Base-by-base conservation (phyloP, 2,888 invertebrate species). In the Empis livida region DNA sequence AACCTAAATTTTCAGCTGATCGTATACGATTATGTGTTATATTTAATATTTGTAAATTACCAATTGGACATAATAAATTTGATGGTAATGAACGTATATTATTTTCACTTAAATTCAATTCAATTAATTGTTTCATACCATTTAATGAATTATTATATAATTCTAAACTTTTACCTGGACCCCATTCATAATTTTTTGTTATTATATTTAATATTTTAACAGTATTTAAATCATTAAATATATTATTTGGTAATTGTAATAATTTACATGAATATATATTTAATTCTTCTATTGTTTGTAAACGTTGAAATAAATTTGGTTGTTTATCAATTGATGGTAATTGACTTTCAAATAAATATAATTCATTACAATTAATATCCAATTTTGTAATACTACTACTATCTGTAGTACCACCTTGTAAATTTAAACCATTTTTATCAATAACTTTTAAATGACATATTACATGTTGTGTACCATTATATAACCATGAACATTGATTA, bases 131-230 rank as follows among this genome's bases (percentile, higher is more conserved):
- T 59, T 82, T 79, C 46, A 92, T 73, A 52, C 87, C 87, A 59
- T 77, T 77, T 58, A 92, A 76, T 53, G 83, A 80, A 56, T 78
- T 79, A 53, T 80, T 72, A 53, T 78, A 77, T 56, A 90, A 66
- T 59, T 89, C 88, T 61, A 92, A 74, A 57, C 78, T 78, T 66
- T 84, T 82, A 41, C 76, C 77, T 53, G 79, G 75, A 42, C 78
- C 77, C 89, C 91, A 91, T 53, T 86, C 85, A 15, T 76, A 75
- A 68, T 92, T 91, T 61, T 79, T 78, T 10, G 89, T 87, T 60
- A 82, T 82, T 46, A 94, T 72, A 49, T 80, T 77, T 40, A 94
- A 73, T 31, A 57, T 55, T 48, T 65, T 68, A 42, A 94, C 72
- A 54, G 86, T 84, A 57, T 74, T 76, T 46, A 93, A 72, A 42